Conservation (phyloP, 2,113 vertebrate genomes). For the Rhinopomastus cyanomelas region DNA sequence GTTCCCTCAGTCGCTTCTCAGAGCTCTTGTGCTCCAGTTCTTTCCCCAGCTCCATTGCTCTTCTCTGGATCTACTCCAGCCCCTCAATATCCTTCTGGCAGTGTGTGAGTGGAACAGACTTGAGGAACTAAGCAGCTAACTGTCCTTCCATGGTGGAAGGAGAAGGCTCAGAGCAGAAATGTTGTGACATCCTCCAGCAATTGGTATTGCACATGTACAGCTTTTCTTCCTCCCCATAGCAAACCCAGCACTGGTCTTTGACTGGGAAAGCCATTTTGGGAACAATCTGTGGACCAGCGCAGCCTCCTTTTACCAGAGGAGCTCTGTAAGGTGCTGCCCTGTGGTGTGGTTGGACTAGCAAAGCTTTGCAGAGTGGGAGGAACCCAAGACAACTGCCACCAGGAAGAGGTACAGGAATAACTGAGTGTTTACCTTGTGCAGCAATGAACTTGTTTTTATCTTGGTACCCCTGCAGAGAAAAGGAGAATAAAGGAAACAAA, state of each 20-base stretch:
- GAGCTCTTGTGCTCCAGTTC: not conserved
- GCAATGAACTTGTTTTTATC: constrained; percentile 99
- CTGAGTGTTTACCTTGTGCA: constrained; percentile 86
- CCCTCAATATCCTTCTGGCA: not conserved
- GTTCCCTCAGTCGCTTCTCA: not conserved
- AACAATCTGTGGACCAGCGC: not conserved
- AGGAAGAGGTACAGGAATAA: not conserved
- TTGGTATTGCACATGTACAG: fast-evolving
- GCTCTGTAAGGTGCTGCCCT: not conserved
- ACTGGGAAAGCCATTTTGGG: not conserved
- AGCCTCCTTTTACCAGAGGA: not conserved
- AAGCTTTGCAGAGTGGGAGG: not conserved
- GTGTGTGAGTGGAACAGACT: not conserved
- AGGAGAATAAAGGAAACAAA: not conserved
- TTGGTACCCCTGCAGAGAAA: constrained; percentile 87
- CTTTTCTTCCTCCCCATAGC: not conserved
- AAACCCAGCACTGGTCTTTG: not conserved
- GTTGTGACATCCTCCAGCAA: not conserved
- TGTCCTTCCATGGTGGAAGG: not conserved
- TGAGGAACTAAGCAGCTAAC: not conserved
- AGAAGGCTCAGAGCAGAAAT: not conserved
- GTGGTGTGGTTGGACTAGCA: not conserved
- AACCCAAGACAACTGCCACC: not conserved
- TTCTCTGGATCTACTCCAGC: not conserved
- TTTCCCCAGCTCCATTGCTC: not conserved